Evolutionary conservation across 2,797 vertebrate genomes (phyloP), one percentile per base, ranked within the genome.

Genomic region (Silurus lanzhouensis): DNA sequence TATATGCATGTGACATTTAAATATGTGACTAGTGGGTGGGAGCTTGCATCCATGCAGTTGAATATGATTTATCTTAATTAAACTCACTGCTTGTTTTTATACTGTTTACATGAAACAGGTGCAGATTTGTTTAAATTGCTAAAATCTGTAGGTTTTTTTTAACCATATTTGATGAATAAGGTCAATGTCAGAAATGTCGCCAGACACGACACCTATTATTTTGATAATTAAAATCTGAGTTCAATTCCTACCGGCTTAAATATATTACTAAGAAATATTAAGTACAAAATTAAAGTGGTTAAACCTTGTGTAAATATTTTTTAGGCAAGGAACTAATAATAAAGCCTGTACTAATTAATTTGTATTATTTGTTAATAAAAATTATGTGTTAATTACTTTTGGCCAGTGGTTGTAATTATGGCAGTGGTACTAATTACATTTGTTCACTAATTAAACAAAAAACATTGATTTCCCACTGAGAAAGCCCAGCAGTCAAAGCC

Each of bases 381-480:
- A 94, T 91, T 87, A 93, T 92, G 93, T 93, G 91, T 89, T 92
- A 92, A 94, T 92, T 91, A 92, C 92, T 91, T 90, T 86, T 87
- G 92, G 94, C 91, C 94, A 92, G 93, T 90, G 91, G 91, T 91
- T 93, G 93, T 95, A 93, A 94, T 93, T 93, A 95, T 91, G 91
- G 90, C 92, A 91, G 92, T 90, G 92, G 86, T 46, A 83, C 92
- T 95, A 93, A 96, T 95, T 95, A 93, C 94, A 94, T 95, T 93
- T 91, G 92, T 90, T 92, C 94, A 94, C 93, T 95, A 95, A 95
- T 95, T 96, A 95, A 94, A 93, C 94, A 94, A 94, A 95, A 93
- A 93, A 90, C 92, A 95, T 96, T 94, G 95, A 96, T 95, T 95
- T 93, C 91, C 91, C 83, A 83, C 90, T 87, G 92, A 95, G 92